Conservation (phyloP, 2,113 vertebrate genomes). For the Arothron firmamentum region DNA sequence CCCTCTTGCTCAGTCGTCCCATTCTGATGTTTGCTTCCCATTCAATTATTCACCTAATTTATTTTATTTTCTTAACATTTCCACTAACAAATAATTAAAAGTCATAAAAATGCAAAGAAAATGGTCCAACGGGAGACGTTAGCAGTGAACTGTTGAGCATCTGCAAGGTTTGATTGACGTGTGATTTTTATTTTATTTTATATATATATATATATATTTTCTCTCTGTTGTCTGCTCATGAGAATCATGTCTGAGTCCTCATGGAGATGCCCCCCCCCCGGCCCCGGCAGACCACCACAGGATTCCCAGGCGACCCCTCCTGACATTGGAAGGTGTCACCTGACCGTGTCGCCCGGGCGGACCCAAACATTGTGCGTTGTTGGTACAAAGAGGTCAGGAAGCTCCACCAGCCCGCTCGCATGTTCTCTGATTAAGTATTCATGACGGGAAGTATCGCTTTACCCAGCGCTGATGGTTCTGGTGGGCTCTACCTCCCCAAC, state of each 20-base stretch:
- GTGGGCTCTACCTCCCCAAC: conserved; percentile 49
- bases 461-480: conserved; percentile 54
- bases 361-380: conserved; percentile 51
- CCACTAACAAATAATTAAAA: too few relatives aligned
- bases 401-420: conserved; percentile 45
- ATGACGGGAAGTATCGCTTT: conserved; percentile 69
- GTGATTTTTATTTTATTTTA: too few relatives aligned
- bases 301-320: conserved; percentile 53
- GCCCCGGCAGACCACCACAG: background rate
- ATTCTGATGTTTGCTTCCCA: too few relatives aligned
- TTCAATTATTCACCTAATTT: too few relatives aligned
- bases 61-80: too few relatives aligned
- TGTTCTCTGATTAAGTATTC: conserved; percentile 76
- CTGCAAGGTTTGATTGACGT: too few relatives aligned
- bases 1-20: too few relatives aligned
- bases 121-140: too few relatives aligned
- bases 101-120: too few relatives aligned
- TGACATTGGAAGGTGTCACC: conserved; percentile 57
- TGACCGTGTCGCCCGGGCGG: conserved; percentile 50
- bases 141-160: too few relatives aligned
- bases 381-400: conserved; percentile 57
- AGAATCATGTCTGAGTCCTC: background rate
- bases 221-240: background rate
- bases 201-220: too few relatives aligned
- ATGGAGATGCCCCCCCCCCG: background rate